Percentiles rank a stretch among this genome's conserved stretches.
Conservation (phyloP, 2,888 invertebrate species). For the Entomobrya proxima region DNA sequence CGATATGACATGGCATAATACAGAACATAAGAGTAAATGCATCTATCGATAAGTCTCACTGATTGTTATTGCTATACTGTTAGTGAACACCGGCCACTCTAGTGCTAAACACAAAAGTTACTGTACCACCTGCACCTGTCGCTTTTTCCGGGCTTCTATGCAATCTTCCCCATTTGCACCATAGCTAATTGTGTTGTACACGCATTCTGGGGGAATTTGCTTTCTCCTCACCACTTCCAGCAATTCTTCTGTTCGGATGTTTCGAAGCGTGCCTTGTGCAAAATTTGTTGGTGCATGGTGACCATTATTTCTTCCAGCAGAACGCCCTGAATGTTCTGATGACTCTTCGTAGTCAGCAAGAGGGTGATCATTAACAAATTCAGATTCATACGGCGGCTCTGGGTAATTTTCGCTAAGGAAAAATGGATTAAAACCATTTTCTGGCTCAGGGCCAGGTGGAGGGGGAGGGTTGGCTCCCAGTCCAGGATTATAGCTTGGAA, state of each 20-base stretch:
- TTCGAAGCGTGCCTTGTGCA: conserved; percentile 17
- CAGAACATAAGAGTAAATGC: too few relatives aligned
- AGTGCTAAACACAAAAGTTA: neutral
- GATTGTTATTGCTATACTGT: too few relatives aligned
- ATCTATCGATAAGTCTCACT: too few relatives aligned
- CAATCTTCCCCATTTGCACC: conserved; percentile 44
- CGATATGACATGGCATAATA: too few relatives aligned
- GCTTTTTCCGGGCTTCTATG: conserved; percentile 21
- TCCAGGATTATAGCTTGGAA: neutral
- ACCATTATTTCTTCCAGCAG: neutral
- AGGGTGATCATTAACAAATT: conserved; percentile 22
- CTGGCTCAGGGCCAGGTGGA: conserved; percentile 43
- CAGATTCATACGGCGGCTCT: conserved; percentile 35
- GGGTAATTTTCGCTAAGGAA: neutral
- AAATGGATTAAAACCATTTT: conserved; percentile 44
- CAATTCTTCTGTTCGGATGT: conserved; percentile 27
- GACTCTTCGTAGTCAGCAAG: neutral
- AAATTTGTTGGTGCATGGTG: neutral
- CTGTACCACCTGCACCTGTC: neutral
- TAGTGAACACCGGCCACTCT: neutral
- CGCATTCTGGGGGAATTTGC: conserved; percentile 1
- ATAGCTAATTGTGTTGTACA: conserved; percentile 45
- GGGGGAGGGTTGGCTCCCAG: neutral
- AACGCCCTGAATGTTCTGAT: neutral
- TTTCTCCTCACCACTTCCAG: conserved; percentile 31